Base-by-base conservation (phyloP, 1,140 invertebrate species). In the Ooceraea biroi region DNA sequence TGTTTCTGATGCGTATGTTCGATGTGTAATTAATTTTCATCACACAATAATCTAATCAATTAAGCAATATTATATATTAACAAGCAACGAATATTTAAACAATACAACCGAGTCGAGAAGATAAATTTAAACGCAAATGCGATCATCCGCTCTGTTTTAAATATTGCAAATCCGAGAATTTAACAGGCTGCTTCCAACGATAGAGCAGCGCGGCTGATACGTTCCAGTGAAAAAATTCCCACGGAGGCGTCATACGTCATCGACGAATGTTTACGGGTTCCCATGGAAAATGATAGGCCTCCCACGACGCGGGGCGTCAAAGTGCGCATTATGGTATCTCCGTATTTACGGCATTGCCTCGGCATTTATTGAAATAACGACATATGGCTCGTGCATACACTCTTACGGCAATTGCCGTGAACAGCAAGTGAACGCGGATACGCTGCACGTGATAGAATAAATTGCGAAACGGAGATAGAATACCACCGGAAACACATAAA, bases 211-310 rank as follows among this genome's bases (percentile, higher is more conserved):
- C 17, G 14, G 0, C 0, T 69, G 50, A 68, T 69, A 61, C 30
- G 17, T 30, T 17, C 19, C 4, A 36, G 27, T 30, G 41, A 27
- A 83, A 84, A 50, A 82, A 66, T 84, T 91, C 91, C 86, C 90
- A 92, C 90, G 87, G 83, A 68, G 72, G 55, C 65, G 61, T 77
- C 19, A 36, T 71, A 68, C 58, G 44, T 55, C 76, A 85, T 82
- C 63, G 78, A 85, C 50, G 44, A 80, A 50, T 80, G 69, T 89
- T 87, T 88, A 88, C 80, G 57, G 65, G 82, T 73, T 85, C 83
- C 83, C 89, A 86, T 76, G 63, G 85, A 66, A 87, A 92, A 92
- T 92, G 91, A 91, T 88, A 92, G 91, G 83, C 85, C 88, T 86
- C 87, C 87, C 85, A 89, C 84, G 84, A 88, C 83, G 84, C 77